Evolutionary conservation across 2,888 invertebrate genomes (phyloP).

Genomic region (Orgyia antiqua): DNA sequence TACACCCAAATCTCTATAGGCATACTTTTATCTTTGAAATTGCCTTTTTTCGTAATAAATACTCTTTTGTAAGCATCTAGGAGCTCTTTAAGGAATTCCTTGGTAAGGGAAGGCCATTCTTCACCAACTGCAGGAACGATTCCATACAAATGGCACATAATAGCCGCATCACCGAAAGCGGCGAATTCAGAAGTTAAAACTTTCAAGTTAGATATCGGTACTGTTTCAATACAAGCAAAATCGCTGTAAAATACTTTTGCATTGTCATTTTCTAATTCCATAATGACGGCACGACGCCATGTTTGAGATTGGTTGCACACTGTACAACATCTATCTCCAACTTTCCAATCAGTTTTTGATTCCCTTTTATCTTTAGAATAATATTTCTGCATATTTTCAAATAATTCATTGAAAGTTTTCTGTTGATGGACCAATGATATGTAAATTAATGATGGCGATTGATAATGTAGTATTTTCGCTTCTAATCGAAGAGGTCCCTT

Average conservation of each 20-base stretch:
- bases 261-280: slow-evolving; percentile 49
- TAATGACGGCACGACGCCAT: slow-evolving; percentile 81
- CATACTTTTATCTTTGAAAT: slow-evolving; percentile 66
- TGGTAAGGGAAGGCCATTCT: slow-evolving; percentile 80
- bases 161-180: slow-evolving; percentile 74
- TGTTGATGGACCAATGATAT: slow-evolving; percentile 70
- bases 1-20: slow-evolving; percentile 83
- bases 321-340: slow-evolving; percentile 68
- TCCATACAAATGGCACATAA: slow-evolving; percentile 83
- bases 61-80: slow-evolving; percentile 66
- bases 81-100: slow-evolving; percentile 77
- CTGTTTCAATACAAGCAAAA: slow-evolving; percentile 74
- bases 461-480: slow-evolving; percentile 67
- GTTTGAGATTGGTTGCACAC: slow-evolving; percentile 63
- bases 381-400: slow-evolving; percentile 73
- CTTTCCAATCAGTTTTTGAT: slow-evolving; percentile 60
- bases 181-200: slow-evolving; percentile 71
- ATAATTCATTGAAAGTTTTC: slow-evolving; percentile 63
- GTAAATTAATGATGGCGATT: slow-evolving; percentile 80
- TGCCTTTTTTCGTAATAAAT: slow-evolving; percentile 76
- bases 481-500: slow-evolving; percentile 69
- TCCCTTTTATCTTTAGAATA: slow-evolving; percentile 48
- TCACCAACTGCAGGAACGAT: slow-evolving; percentile 83
- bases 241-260: slow-evolving; percentile 82
- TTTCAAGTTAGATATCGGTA: slow-evolving; percentile 63